Conservation (phyloP, 2,888 invertebrate species). For the Daptonema setosum region DNA sequence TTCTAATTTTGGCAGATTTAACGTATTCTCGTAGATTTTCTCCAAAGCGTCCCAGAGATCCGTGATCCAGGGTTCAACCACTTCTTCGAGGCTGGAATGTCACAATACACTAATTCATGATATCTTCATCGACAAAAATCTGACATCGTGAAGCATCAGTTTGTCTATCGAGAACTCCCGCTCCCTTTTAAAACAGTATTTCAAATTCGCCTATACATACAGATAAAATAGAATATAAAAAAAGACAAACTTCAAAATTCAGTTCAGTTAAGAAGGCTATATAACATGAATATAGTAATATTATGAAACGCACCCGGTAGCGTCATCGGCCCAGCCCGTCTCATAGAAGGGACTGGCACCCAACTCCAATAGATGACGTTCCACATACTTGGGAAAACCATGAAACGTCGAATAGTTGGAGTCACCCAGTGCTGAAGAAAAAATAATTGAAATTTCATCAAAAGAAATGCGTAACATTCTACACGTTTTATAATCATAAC, state of each 20-base stretch:
- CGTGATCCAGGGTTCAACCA: slow-evolving; percentile 36
- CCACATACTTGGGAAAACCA: slow-evolving; percentile 33
- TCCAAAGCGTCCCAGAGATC: slow-evolving; percentile 23
- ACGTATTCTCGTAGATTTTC: too few species aligned
- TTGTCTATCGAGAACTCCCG: too few species aligned
- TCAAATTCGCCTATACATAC: too few species aligned
- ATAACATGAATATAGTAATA: slow-evolving; percentile 6
- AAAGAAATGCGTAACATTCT: background rate
- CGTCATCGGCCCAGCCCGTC: slow-evolving; percentile 37
- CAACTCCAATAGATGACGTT: slow-evolving; percentile 30
- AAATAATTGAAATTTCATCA: background rate
- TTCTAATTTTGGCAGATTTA: too few species aligned
- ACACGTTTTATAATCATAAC: too few species aligned
- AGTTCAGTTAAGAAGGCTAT: too few species aligned
- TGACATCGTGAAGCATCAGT: too few species aligned
- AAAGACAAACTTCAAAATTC: too few species aligned
- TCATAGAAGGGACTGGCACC: slow-evolving; percentile 33
- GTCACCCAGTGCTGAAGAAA: slow-evolving; percentile 35
- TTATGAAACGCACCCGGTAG: slow-evolving; percentile 30
- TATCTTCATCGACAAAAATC: too few species aligned
- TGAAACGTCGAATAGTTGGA: slow-evolving; percentile 39
- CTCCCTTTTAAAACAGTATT: too few species aligned
- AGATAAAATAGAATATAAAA: too few species aligned
- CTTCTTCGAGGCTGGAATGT: slow-evolving; percentile 31
- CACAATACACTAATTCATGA: background rate